phyloP scores from a whole-genome alignment of 2,888 invertebrate genomes.

The Aphrophora alni region DNA sequence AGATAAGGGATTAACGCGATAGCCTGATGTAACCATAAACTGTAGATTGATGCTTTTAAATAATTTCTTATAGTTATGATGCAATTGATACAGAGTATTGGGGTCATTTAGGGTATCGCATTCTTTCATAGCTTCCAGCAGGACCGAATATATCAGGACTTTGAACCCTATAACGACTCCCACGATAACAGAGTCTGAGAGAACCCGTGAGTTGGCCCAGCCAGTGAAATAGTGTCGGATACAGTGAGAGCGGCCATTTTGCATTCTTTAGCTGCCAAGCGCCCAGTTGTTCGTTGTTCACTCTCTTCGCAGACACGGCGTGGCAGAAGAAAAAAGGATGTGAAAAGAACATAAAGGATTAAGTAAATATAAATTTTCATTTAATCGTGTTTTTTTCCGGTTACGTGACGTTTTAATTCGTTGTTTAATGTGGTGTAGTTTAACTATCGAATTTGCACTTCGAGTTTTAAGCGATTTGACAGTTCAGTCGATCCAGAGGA shows the following conservation, averaged over 20 bases:
- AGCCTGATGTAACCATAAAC: not conserved
- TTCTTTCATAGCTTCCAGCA: constrained; percentile 24
- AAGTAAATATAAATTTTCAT: not conserved
- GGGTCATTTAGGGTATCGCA: constrained; percentile 12
- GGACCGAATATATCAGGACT: constrained; percentile 29
- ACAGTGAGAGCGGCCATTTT: constrained; percentile 30
- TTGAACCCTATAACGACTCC: constrained; percentile 37
- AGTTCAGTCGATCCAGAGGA: not conserved
- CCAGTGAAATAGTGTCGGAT: not conserved
- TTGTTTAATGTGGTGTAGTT: not conserved
- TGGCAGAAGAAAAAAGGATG: not conserved
- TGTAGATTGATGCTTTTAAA: not conserved
- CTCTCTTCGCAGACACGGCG: constrained; percentile 22
- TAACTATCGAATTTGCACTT: not conserved
- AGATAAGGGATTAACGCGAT: not conserved
- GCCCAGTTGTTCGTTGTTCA: constrained; percentile 15
- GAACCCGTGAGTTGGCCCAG: not conserved
- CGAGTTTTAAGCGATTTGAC: not conserved
- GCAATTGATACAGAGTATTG: not conserved
- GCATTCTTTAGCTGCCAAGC: constrained; percentile 25
- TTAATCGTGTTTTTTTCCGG: not conserved
- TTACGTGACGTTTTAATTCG: not conserved
- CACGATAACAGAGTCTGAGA: constrained; percentile 34
- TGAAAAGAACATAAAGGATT: not conserved
- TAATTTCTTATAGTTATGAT: not conserved